Base-by-base conservation (phyloP, 37 sponge, comb jelly and placozoan genomes). In the Halichondria panicea region DNA sequence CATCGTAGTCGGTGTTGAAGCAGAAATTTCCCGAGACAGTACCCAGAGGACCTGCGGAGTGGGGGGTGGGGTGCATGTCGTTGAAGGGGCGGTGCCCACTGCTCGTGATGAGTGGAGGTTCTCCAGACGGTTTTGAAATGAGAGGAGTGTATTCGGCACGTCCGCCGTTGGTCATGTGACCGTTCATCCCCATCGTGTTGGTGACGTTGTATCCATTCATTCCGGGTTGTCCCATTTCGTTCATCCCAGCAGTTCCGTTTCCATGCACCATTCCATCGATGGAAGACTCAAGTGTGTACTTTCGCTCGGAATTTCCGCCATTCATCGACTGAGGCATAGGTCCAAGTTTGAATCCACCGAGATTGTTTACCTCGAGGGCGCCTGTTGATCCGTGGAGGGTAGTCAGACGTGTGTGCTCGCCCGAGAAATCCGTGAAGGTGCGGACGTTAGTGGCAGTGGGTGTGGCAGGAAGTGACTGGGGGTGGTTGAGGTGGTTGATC, bases 351-450 rank as follows among this genome's bases (percentile, higher is more conserved):
- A 85, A 85, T 43, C 86, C 86, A 11, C 81, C 81, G 7, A 86
- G 87, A 31, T 77, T 77, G 70, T 79, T 86, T 24, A 86, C 87
- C 30, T 86, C 87, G 7, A 86, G 81, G 27, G 87, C 80, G 21
- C 87, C 81, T 0, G 79, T 72, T 0, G 86, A 85, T 3, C 79
- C 86, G 33, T 85, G 86, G 6, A 85, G 79, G 5, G 86, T 78
- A 0, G 86, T 78, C 35, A 85, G 57, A 0, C 86, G 72, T 0
- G 65, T 77, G 67, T 85, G 86, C 68, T 85, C 86, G 38, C 72
- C 66, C 33, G 72, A 66, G 64, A 63, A 78, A 59, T 85, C 86
- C 1, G 70, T 68, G 70, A 85, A 85, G 57, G 86, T 78, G 2
- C 79, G 78, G 45, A 85, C 73, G 38, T 42, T 76, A 13, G 77